Conservation (phyloP, 1,140 invertebrate genomes). For the Meloidogyne hapla region DNA sequence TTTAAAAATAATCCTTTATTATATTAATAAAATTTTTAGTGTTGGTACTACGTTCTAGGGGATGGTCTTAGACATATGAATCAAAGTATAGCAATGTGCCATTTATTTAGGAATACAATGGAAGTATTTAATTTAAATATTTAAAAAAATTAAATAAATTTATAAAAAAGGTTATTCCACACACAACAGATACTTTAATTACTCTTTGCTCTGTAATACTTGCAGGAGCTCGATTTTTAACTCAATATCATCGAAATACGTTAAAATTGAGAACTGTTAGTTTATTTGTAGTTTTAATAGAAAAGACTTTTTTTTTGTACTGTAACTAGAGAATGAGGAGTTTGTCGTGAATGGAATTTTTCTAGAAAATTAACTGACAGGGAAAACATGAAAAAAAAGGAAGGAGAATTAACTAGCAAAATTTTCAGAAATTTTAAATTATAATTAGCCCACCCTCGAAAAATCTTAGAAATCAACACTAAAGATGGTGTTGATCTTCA, state of each 20-base stretch:
- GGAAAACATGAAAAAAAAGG: no score
- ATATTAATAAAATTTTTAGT: neutral
- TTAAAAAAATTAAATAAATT: neutral
- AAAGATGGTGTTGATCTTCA: no score
- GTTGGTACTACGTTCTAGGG: constrained; percentile 32
- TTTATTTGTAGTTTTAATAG: neutral
- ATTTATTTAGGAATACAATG: constrained; percentile 56
- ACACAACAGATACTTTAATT: constrained; percentile 61
- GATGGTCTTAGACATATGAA: constrained; percentile 50
- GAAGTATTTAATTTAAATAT: neutral
- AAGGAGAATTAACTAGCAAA: no score
- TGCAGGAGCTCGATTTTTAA: constrained; percentile 59
- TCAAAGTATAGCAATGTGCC: constrained; percentile 61
- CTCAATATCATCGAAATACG: constrained; percentile 60
- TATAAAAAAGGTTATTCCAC: constrained; percentile 55
- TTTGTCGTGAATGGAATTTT: no score
- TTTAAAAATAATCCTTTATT: constrained; percentile 38
- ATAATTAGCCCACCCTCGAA: no score
- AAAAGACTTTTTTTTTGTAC: neutral
- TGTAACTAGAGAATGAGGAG: neutral
- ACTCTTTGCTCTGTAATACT: constrained; percentile 56
- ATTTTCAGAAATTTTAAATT: no score
- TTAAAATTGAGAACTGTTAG: constrained; percentile 23
- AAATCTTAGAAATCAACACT: no score
- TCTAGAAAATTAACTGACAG: no score